Base-by-base conservation (phyloP, 2,888 invertebrate species). In the Aricia artaxerxes region DNA sequence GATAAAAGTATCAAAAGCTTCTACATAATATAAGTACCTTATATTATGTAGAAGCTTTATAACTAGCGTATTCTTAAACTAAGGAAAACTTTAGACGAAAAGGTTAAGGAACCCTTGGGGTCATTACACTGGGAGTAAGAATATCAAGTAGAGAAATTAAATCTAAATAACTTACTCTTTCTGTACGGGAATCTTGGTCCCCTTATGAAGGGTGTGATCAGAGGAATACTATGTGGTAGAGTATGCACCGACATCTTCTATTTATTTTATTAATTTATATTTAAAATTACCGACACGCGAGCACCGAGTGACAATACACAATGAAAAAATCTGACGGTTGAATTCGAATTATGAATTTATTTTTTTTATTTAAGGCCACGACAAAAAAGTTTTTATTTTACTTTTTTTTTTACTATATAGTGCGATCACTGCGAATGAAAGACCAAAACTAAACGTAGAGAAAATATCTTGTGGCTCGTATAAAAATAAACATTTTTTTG, bases 111-210 rank as follows among this genome's bases (percentile, higher is more conserved):
- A 49, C 80, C 80, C 40, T 0, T n/a, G 44, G 78, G 80, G 78
- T 80, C 80, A 80, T 78, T 72, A 80, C 35, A 61, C 80, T 64
- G 49, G 73, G 64, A 64, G 78, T 78, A 78, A 78, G 64, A 72
- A 80, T 35, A 53, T 76, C 13, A 57, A 53, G 53, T 13, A 24
- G 13, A 49, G 53, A 76, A 24, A 61, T 64, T 38, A n/a, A 31
- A 69, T 44, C 11, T 40, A 77, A 69, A 72, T 73, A 85, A 94
- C 94, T 94, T 86, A 94, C 94, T 93, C 83, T 94, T 94, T 90
- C 94, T 91, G 82, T 93, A 93, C 81, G 93, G 94, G 86, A 93
- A 94, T 85, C 94, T 92, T 85, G 94, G 94, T 82, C 94, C 94
- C 89, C 93, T 88, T 85, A 94, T 93, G 83, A 93, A 94, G 82